Evolutionary conservation across 1,140 invertebrate genomes (phyloP).

Genomic region (Neodiprion virginianus): DNA sequence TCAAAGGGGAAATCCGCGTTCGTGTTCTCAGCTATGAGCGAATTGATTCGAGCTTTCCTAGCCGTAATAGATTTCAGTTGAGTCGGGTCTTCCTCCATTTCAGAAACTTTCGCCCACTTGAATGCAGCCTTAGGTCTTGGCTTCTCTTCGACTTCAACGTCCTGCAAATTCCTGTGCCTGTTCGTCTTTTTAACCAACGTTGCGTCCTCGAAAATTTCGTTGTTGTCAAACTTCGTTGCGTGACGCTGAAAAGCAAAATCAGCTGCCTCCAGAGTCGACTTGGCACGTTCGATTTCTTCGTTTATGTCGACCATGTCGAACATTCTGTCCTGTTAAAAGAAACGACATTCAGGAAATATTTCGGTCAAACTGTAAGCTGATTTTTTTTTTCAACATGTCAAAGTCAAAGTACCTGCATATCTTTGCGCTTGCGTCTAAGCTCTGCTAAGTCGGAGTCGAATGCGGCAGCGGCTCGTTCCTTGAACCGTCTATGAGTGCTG

Average conservation of each 20-base stretch:
- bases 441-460: conserved; percentile 58
- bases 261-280: conserved; percentile 46
- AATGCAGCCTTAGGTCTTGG: conserved; percentile 30
- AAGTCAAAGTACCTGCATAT: conserved; percentile 1
- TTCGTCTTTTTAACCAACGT: conserved; percentile 42
- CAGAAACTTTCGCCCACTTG: conserved; percentile 45
- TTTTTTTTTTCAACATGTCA: conserved; percentile 13
- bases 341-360: neutral
- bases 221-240: conserved; percentile 54
- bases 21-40: conserved; percentile 40
- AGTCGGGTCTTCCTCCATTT: conserved; percentile 24
- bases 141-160: conserved; percentile 33
- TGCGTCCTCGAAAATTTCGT: conserved; percentile 24
- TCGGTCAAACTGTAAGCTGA: neutral
- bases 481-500: conserved; percentile 45
- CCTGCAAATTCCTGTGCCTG: conserved; percentile 41
- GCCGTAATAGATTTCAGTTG: conserved; percentile 8
- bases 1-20: conserved; percentile 28
- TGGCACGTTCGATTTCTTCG: conserved; percentile 55
- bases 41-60: conserved; percentile 36
- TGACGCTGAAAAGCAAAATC: conserved; percentile 50
- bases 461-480: conserved; percentile 52
- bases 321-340: conserved; percentile 48
- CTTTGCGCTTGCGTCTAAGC: conserved; percentile 49
- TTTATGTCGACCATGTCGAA: conserved; percentile 57